These are phyloP conservation scores for Micromesistius poutassou DNA, from an alignment of 2,797 vertebrate species.

Conservation along the genomic window DNA sequence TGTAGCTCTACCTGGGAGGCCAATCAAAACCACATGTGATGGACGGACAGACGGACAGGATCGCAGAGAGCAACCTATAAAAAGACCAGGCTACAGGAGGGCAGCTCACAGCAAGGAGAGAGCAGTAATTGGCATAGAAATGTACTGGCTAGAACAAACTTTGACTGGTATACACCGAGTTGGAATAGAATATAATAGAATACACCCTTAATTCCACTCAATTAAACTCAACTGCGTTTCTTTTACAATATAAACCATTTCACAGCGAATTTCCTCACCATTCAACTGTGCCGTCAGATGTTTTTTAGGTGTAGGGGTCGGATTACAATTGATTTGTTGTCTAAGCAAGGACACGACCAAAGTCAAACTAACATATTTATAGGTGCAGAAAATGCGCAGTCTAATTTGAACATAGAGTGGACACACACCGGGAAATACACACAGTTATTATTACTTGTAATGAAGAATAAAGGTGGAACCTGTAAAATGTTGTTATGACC, in stretches of 20 bases:
- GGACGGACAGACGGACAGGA: background rate
- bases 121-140: background rate
- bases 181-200: background rate
- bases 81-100: background rate
- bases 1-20: background rate
- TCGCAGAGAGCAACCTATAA: background rate
- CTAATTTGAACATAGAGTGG: background rate
- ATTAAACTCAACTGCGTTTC: no score
- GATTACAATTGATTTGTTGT: conserved; percentile 44
- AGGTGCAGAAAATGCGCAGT: conserved; percentile 3
- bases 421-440: no score
- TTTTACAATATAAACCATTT: no score
- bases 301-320: conserved; percentile 24
- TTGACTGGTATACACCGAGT: background rate
- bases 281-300: conserved; percentile 16
- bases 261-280: background rate
- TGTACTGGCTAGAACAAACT: background rate
- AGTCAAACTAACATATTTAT: conserved; percentile 52
- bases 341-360: conserved; percentile 46
- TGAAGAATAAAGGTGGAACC: no score
- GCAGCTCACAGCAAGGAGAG: background rate
- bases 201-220: background rate
- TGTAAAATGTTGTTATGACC: no score
- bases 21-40: background rate
- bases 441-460: no score